phyloP scores from a whole-genome alignment of 2,113 vertebrate species.

The Scomber japonicus region DNA sequence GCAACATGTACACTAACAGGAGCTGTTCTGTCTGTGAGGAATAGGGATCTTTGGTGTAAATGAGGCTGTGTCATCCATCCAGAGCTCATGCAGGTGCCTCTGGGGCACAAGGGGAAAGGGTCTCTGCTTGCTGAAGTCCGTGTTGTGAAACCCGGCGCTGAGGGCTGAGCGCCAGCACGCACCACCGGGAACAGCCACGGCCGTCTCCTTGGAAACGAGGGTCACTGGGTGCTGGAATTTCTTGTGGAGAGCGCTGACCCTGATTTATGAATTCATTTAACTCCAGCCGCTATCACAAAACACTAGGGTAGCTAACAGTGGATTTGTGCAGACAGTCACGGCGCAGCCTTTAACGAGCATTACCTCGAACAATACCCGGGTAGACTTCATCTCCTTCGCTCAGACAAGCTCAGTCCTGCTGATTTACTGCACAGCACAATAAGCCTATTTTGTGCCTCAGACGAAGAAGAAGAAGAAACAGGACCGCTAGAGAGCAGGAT shows the following conservation, averaged over 20 bases:
- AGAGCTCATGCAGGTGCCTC: slow-evolving; percentile 66
- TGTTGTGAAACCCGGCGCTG: slow-evolving; percentile 34
- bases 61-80: slow-evolving; percentile 47
- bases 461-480: slow-evolving; percentile 4
- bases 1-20: slow-evolving; percentile 26
- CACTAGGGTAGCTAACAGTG: slow-evolving; percentile 36
- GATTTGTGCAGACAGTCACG: slow-evolving; percentile 61
- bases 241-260: slow-evolving; percentile 73
- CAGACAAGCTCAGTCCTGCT: slow-evolving; percentile 65
- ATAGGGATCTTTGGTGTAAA: not conserved
- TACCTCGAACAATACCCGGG: slow-evolving; percentile 52
- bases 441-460: slow-evolving; percentile 17
- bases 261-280: slow-evolving; percentile 86
- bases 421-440: slow-evolving; percentile 46
- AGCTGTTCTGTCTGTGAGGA: slow-evolving; percentile 34
- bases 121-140: slow-evolving; percentile 66
- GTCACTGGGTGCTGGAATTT: slow-evolving; percentile 80
- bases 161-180: slow-evolving; percentile 61
- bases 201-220: slow-evolving; percentile 78
- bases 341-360: slow-evolving; percentile 43
- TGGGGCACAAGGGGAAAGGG: slow-evolving; percentile 49
- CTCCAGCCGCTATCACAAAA: slow-evolving; percentile 58
- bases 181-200: slow-evolving; percentile 40
- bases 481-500: slow-evolving; percentile 20
- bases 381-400: slow-evolving; percentile 53